A percentile compares a stretch with the other conserved stretches of the same genome.
Conservation (phyloP, 2,888 invertebrate genomes). For the Agrochola macilenta region DNA sequence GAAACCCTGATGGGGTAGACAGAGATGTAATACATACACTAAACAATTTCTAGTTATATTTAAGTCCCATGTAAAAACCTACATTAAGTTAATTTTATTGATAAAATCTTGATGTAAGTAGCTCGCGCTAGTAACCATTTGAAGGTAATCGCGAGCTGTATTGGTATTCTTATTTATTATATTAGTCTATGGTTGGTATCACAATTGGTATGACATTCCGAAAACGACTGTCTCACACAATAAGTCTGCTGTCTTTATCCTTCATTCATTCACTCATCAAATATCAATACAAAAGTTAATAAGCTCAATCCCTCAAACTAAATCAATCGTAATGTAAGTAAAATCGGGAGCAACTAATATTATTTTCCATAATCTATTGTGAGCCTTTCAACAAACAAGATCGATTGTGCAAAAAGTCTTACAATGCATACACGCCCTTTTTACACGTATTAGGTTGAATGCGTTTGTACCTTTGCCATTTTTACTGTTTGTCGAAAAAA, state of each 20-base stretch:
- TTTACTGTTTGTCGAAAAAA: constrained; percentile 31
- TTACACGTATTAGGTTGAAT: constrained; percentile 37
- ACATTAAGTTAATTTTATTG: background rate
- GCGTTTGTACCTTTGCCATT: constrained; percentile 31
- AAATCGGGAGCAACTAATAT: constrained; percentile 43
- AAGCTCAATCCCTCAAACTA: constrained; percentile 16
- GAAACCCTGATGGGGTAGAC: background rate
- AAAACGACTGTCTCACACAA: background rate
- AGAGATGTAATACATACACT: background rate
- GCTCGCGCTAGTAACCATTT: background rate
- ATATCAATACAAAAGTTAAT: constrained; percentile 14
- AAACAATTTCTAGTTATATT: background rate
- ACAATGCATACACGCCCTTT: constrained; percentile 46
- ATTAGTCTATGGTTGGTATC: no score
- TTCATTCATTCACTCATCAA: background rate
- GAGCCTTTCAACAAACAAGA: constrained; percentile 46
- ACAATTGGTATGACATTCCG: background rate
- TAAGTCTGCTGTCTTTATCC: no score
- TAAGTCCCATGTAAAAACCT: background rate
- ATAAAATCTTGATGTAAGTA: background rate
- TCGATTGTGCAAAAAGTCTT: constrained; percentile 42
- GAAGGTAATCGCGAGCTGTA: background rate
- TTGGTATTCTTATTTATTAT: no score
- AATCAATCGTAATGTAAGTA: constrained; percentile 11
- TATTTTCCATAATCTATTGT: constrained; percentile 57